A percentile compares a stretch with the other conserved stretches of the same genome.
These are phyloP conservation scores for Brachionus asplanchnoidis DNA, from an alignment of 1,140 invertebrate genomes.

Conservation along the genomic window DNA sequence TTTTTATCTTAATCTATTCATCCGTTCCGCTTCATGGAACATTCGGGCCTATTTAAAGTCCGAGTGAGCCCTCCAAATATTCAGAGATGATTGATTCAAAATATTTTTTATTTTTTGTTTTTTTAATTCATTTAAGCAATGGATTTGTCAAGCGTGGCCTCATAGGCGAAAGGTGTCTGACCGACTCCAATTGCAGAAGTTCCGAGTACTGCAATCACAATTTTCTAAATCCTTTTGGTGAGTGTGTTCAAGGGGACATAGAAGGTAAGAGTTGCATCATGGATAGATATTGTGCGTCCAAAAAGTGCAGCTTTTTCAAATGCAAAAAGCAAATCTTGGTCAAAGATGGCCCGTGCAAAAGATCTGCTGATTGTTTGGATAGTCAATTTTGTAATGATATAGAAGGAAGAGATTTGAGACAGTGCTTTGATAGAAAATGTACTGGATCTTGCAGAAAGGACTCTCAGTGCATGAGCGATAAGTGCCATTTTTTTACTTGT, in stretches of 20 bases:
- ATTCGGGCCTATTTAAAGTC: not conserved
- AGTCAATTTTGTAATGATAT: conserved; percentile 31
- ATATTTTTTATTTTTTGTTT: not conserved
- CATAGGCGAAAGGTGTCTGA: not conserved
- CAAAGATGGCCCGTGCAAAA: conserved; percentile 25
- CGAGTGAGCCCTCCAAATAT: not conserved
- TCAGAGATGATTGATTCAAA: not conserved
- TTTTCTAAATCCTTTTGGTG: conserved; percentile 21
- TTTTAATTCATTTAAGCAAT: not conserved
- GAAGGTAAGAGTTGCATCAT: not conserved
- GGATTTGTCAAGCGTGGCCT: not conserved
- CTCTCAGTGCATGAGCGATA: conserved; percentile 38
- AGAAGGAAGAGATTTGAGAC: not conserved
- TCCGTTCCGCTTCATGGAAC: not conserved
- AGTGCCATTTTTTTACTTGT: conserved; percentile 31
- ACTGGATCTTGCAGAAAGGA: conserved; percentile 1
- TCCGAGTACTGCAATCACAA: not conserved
- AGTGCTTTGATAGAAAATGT: conserved; percentile 38
- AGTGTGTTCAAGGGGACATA: not conserved
- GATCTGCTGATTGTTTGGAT: conserved; percentile 22
- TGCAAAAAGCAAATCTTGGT: conserved; percentile 26
- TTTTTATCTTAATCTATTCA: not conserved
- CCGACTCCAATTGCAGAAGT: conserved; percentile 2
- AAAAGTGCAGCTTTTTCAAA: conserved; percentile 32
- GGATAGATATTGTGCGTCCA: conserved; percentile 29